Conservation (phyloP, 2,888 invertebrate genomes). For the Diloba caeruleocephala region DNA sequence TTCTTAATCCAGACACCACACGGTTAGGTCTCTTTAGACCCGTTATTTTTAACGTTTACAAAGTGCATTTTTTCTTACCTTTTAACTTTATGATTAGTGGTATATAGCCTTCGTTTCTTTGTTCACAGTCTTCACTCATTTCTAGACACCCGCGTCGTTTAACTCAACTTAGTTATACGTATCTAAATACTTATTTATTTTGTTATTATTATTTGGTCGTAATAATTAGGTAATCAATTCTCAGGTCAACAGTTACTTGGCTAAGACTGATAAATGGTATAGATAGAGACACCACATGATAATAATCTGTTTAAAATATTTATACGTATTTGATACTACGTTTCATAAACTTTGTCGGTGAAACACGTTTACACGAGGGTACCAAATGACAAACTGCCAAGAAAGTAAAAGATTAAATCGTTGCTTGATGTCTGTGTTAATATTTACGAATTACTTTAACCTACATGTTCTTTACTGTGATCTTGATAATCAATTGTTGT, state of each 20-base stretch:
- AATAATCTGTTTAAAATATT: neutral
- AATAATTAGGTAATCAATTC: conserved; percentile 8
- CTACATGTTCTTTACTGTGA: conserved; percentile 20
- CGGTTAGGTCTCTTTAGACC: no score
- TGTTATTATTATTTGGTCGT: neutral
- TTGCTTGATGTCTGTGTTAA: conserved; percentile 20
- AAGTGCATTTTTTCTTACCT: no score
- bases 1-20: no score
- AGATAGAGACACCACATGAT: conserved; percentile 3
- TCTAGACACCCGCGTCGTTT: neutral
- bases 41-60: no score
- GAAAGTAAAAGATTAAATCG: conserved; percentile 16
- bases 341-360: neutral
- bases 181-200: no score
- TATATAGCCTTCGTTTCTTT: conserved; percentile 1
- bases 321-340: neutral
- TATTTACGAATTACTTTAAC: conserved; percentile 15
- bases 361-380: conserved; percentile 5
- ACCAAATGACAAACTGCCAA: conserved; percentile 11
- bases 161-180: no score
- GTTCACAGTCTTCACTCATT: conserved; percentile 22
- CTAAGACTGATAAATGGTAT: conserved; percentile 1
- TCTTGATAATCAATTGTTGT: conserved; percentile 31
- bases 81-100: conserved; percentile 18
- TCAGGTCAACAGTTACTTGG: conserved; percentile 3